Base-by-base conservation (phyloP, 2,888 invertebrate species). In the Ectropis crepuscularia region DNA sequence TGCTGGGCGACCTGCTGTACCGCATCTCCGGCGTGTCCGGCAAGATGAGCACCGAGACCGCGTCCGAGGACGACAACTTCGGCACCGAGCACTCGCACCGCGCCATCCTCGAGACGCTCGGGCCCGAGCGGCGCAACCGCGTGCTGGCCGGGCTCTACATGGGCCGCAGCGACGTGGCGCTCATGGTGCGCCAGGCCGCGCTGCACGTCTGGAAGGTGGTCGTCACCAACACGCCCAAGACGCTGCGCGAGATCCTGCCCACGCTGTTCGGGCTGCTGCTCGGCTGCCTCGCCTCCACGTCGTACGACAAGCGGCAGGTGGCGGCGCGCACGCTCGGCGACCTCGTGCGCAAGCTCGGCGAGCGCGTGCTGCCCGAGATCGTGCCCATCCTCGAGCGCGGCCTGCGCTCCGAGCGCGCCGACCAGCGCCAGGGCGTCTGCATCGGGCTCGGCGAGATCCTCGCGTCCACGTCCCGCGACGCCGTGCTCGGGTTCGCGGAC, bases 151-250 rank as follows among this genome's bases (percentile, higher is more conserved):
- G 98, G 0, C 91, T 99, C 47, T 99, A 99, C 85, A 99, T 99
- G 98, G 98, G 99, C 5, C 94, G 99, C 61, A 98, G 98, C 57
- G 99, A 99, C 82, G 98, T 99, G 0, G 98, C 99, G 4, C 93
- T 99, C 55, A 97, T 98, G 96, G 99, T 99, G 36, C 95, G 99
- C 0, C 99, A 99, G 92, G 98, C 99, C 0, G 99, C 99, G 7
- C 94, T 99, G 61, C 99, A 99, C 86, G 99, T 99, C 0, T 99
- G 99, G 99, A 99, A 99, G 94, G 98, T 99, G 72, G 98, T 99
- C 0, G 99, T 99, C 0, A 97, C 99, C 0, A 99, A 99, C 86
- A 99, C 99, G 0, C 99, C 99, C 0, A 95, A 98, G 83, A 99
- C 99, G 0, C 93, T 99, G 49, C 94, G 98, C 67, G 99, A 99